These are phyloP conservation scores for Zaprionus bogoriensis DNA, from an alignment of 2,888 invertebrate species.

Conservation along the genomic window DNA sequence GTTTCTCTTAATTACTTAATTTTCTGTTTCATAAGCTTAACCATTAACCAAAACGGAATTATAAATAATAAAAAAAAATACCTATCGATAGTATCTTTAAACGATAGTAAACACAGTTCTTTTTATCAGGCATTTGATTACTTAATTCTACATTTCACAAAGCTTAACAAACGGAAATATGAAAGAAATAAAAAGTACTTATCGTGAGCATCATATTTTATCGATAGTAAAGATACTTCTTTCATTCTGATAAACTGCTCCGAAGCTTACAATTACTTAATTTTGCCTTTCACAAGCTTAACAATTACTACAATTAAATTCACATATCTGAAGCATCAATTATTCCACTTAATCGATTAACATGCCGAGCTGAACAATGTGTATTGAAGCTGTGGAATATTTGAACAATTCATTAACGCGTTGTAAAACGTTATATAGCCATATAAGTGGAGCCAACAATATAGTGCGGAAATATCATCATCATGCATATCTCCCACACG, in stretches of 20 bases:
- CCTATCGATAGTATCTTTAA: neutral
- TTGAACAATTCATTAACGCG: slow-evolving; percentile 25
- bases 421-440: slow-evolving; percentile 14
- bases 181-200: too few species aligned
- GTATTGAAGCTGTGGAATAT: neutral
- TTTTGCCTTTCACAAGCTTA: too few species aligned
- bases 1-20: too few species aligned
- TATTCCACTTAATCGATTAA: slow-evolving; percentile 26
- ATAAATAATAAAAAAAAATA: too few species aligned
- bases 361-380: slow-evolving; percentile 20
- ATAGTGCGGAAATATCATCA: slow-evolving; percentile 20
- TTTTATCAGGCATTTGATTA: neutral
- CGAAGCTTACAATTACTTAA: too few species aligned
- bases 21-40: too few species aligned
- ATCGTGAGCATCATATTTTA: too few species aligned
- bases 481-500: slow-evolving; percentile 28
- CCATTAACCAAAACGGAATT: too few species aligned
- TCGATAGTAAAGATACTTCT: too few species aligned
- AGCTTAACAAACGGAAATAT: too few species aligned
- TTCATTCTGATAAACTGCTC: too few species aligned
- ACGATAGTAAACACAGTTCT: neutral
- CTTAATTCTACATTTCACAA: too few species aligned
- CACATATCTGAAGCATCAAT: neutral
- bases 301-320: neutral
- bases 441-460: slow-evolving; percentile 14